Percentiles rank a stretch among this genome's conserved stretches.
Evolutionary conservation across 1,140 invertebrate genomes (phyloP).

Genomic region (Theocolax elegans): DNA sequence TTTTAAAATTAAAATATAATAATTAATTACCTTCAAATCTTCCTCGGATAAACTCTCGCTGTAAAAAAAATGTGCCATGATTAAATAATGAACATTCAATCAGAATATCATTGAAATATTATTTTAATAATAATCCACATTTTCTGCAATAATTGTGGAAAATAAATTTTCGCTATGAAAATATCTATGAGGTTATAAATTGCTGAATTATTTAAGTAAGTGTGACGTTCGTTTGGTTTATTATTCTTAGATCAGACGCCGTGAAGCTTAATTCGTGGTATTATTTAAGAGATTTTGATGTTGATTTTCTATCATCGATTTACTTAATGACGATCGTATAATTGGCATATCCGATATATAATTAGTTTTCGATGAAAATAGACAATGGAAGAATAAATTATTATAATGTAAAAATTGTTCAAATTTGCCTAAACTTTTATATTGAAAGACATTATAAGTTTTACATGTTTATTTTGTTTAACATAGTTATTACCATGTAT

Average conservation of each 20-base stretch:
- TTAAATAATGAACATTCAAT: slow-evolving; percentile 21
- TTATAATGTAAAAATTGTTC: no score
- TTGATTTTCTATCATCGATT: slow-evolving; percentile 8
- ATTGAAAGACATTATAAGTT: no score
- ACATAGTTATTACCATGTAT: no score
- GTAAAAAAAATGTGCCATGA: slow-evolving; percentile 43
- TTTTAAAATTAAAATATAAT: no score
- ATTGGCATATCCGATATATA: neutral
- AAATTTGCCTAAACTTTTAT: no score
- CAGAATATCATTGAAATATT: neutral
- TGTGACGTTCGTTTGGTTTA: slow-evolving; percentile 40
- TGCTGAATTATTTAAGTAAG: slow-evolving; percentile 38
- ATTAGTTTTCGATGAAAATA: slow-evolving; percentile 1
- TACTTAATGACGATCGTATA: neutral
- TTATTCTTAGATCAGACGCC: slow-evolving; percentile 34
- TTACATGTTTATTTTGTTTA: no score
- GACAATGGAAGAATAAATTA: no score
- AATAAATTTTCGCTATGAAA: neutral
- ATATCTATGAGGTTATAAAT: slow-evolving; percentile 10
- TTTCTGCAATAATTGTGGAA: no score
- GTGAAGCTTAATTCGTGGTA: neutral
- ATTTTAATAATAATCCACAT: neutral
- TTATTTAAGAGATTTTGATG: slow-evolving; percentile 10
- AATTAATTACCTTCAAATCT: slow-evolving; percentile 55
- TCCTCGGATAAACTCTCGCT: slow-evolving; percentile 53